Base-by-base conservation (phyloP, 2,113 vertebrate genomes). In the Himantopus leucocephalus region DNA sequence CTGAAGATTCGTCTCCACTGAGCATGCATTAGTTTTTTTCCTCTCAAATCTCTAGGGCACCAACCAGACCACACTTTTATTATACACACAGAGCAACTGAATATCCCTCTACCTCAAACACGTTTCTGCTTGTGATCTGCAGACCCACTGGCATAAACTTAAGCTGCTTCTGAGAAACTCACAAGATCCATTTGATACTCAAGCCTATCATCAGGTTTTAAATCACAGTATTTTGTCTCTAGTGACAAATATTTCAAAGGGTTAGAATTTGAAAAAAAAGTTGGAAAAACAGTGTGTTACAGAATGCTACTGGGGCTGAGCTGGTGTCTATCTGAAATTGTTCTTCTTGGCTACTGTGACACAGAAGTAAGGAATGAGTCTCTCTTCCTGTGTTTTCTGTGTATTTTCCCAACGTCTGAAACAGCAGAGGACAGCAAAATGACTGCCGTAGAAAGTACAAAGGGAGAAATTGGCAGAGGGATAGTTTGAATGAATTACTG, bases 401-500 rank as follows among this genome's bases (percentile, higher is more conserved):
- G 20, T 12, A 23, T 85, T 66, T 79, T 90, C 66, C 45, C 29
- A 6, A 53, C n/a, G 35, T 56, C 29, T 74, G 34, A 67, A 94
- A 53, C 27, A 86, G 60, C 34, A 56, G 72, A 93, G 41, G 53
- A 72, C 68, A 72, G 48, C 56, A 87, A 67, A 94, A 66, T 48
- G 5, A 47, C 32, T 71, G 45, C 45, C 2, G 0, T 21, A 35
- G 72, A 63, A 90, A 79, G 12, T 85, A 67, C 80, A 92, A 30
- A 88, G 81, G 62, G 68, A 81, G 66, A 88, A 90, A 91, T 7
- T 79, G 71, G 52, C 92, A 87, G 72, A 75, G 45, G 10, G 48
- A 9, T 20, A 55, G 35, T 70, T 30, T 88, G 87, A 92, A 55
- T 93, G 47, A 91, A 94, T 92, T 94, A 88, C 79, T 92, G 88